Evolutionary conservation across 2,797 vertebrate genomes (phyloP), one percentile per base, ranked within the genome.

Genomic region (Alosa sapidissima): DNA sequence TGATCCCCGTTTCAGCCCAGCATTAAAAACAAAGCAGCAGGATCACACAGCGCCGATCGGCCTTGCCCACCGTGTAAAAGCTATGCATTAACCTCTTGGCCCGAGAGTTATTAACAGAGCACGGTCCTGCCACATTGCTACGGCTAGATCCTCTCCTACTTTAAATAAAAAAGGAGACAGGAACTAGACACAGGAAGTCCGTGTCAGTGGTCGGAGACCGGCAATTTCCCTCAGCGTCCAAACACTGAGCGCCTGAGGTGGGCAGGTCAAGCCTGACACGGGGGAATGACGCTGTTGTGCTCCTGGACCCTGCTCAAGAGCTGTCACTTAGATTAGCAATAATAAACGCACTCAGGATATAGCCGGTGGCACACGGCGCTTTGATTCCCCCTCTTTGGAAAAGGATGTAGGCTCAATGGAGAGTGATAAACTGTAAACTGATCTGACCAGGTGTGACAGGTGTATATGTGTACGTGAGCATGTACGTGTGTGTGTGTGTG

Each of bases 281-380:
- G 62, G 47, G 41, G 72, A 78, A 47, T 21, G 72, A 47, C 16
- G 13, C 41, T 2, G 41, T 72, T 85, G 81, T 54, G 89, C 84
- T 83, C 75, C 52, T 2, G 83, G 19, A 89, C 85, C 84, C 90
- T 82, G 72, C 84, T 87, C 88, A 47, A 47, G 85, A 90, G 90
- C 86, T 93, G 93, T 94, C 93, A 92, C 85, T 92, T 88, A 87
- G 91, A 92, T 93, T 92, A 91, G 90, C 85, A 89, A 89, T 93
- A 72, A 92, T 81, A 88, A 90, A 88, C 86, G 85, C 91, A 88
- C 36, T 16, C 88, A 91, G 90, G 88, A 94, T 88, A 90, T 90
- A 88, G 90, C 88, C 84, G 84, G 84, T 89, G 89, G 87, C 83
- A 85, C 88, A 48, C 82, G 83, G 84, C 82, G 89, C 88, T 82